Evolutionary conservation across 2,113 vertebrate species (phyloP), one percentile per base, ranked within the genome.

Genomic region (Zootoca vivipara): DNA sequence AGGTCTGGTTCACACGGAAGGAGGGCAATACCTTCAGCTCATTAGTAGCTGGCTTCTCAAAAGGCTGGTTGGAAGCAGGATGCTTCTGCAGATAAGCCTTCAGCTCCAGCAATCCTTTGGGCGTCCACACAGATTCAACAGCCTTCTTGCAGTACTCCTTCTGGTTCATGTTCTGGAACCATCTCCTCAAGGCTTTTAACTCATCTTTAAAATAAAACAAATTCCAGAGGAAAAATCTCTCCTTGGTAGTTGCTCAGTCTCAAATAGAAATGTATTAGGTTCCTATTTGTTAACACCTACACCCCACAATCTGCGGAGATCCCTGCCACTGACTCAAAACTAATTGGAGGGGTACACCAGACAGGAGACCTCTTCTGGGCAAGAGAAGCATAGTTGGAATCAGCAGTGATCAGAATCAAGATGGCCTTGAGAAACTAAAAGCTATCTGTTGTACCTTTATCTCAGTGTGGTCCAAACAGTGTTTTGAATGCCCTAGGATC

Each of bases 21-120:
- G 30, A 3, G 7, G 78, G 38, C 6, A 30, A 92, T 95, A 98
- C 98, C 98, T 98, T 97, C 20, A 96, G 95, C 65, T 93, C 97
- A 28, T 96, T 96, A 83, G 94, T 97, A 90, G 96, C 86, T 83
- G 82, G 86, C 40, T 81, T 96, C 92, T 95, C 94, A 91, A 89
- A 75, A 83, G 89, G 3, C 62, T 86, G 90, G 84, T 88, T 92
- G 12, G 96, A 96, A 1, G 90, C 92, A 16, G 98, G 97, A 85
- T 98, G 97, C 89, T 95, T 98, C 89, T 98, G 98, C 91, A 99
- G 95, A 93, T 97, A 98, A 86, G 91, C 86, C 93, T 97, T 98
- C 92, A 98, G 94, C 62, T 96, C 96, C 93, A 96, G 92, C 90
- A 92, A 78, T 0, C 95, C 97, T 92, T 95, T 95, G 69, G 96